phyloP scores from a whole-genome alignment of 2,888 invertebrate species.

The Tigriopus californicus region DNA sequence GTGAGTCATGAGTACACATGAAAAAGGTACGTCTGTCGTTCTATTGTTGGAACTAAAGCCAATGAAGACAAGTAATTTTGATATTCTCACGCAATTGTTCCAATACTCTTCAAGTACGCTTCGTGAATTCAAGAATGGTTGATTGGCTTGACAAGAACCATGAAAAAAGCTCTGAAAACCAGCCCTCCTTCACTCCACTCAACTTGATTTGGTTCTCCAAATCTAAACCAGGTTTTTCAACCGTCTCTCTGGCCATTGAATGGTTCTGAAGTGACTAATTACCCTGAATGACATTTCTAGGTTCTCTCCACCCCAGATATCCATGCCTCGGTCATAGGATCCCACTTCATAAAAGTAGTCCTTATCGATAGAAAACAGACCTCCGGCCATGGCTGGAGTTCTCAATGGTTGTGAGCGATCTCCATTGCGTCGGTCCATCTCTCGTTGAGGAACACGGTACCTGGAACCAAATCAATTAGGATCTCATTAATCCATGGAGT shows the following conservation, averaged over 20 bases:
- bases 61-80: too few species aligned
- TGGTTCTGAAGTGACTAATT: slow-evolving; percentile 26
- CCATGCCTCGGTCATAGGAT: slow-evolving; percentile 97
- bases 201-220: too few species aligned
- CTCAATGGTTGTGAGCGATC: slow-evolving; percentile 79
- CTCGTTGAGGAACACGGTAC: slow-evolving; percentile 93
- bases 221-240: too few species aligned
- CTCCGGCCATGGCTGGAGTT: slow-evolving; percentile 97
- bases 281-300: slow-evolving; percentile 88
- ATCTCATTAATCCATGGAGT: background rate
- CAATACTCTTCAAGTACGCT: too few species aligned
- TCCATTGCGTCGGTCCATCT: slow-evolving; percentile 77
- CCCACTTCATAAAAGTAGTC: slow-evolving; percentile 96
- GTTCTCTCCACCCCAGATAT: slow-evolving; percentile 98
- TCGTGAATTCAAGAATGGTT: background rate
- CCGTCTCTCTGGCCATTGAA: too few species aligned
- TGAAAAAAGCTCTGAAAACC: too few species aligned
- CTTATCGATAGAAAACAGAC: slow-evolving; percentile 70
- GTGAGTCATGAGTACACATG: background rate
- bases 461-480: slow-evolving; percentile 29
- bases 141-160: background rate
- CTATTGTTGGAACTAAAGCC: too few species aligned
- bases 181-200: too few species aligned
- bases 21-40: too few species aligned
- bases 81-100: too few species aligned